These are phyloP conservation scores for Campodea augens DNA, from an alignment of 1,140 invertebrate genomes.

Conservation along the genomic window DNA sequence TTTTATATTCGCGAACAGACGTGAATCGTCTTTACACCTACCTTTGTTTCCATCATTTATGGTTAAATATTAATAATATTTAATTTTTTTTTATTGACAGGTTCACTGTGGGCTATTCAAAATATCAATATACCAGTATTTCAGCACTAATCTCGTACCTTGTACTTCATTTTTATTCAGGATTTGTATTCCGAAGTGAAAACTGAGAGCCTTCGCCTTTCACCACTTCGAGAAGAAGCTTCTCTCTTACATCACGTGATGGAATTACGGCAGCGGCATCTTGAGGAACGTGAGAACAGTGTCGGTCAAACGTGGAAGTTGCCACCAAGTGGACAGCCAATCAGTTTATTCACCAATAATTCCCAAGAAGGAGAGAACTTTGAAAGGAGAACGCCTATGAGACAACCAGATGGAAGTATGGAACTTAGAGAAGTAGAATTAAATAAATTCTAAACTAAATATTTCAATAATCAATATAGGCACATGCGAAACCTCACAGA, in stretches of 20 bases:
- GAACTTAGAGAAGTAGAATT: too few relatives aligned
- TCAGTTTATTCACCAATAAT: slow-evolving; percentile 31
- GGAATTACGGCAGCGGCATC: slow-evolving; percentile 34
- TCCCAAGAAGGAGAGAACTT: slow-evolving; percentile 19
- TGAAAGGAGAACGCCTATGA: slow-evolving; percentile 26
- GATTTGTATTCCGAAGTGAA: slow-evolving; percentile 49
- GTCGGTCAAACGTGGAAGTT: slow-evolving; percentile 46
- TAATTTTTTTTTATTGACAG: too few relatives aligned
- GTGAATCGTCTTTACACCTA: too few relatives aligned
- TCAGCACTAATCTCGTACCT: too few relatives aligned
- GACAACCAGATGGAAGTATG: slow-evolving; percentile 46
- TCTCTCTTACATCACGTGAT: slow-evolving; percentile 44
- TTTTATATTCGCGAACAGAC: too few relatives aligned
- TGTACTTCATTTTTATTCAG: slow-evolving; percentile 24
- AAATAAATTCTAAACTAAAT: too few relatives aligned
- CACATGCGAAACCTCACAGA: too few relatives aligned
- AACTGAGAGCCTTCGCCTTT: slow-evolving; percentile 30
- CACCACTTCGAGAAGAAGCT: slow-evolving; percentile 37
- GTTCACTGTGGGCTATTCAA: too few relatives aligned
- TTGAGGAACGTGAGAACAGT: slow-evolving; percentile 33
- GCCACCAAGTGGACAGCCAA: slow-evolving; percentile 42
- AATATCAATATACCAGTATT: too few relatives aligned
- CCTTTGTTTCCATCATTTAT: too few relatives aligned
- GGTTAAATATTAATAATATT: too few relatives aligned
- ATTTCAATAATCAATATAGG: too few relatives aligned